Conservation (phyloP, 2,113 vertebrate species). For the Rhinolophus ferrumequinum region DNA sequence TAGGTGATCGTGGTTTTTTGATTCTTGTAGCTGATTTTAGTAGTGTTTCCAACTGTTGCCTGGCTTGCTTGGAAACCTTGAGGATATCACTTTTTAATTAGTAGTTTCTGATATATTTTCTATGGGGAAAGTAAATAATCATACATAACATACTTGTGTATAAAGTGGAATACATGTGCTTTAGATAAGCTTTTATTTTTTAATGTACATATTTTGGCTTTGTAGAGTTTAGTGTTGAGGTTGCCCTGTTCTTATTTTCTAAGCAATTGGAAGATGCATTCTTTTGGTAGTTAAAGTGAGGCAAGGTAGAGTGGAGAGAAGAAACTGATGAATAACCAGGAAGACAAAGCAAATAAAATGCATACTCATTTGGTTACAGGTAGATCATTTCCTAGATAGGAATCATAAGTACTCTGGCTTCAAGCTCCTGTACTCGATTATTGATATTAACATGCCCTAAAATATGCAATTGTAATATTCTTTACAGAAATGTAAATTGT, state of each 20-base stretch:
- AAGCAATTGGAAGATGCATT: background rate
- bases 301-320: background rate
- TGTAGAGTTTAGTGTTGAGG: background rate
- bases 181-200: background rate
- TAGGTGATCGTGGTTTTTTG: slow-evolving; percentile 9
- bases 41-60: background rate
- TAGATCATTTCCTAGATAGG: background rate
- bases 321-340: background rate
- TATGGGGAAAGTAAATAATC: background rate
- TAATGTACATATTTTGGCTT: background rate
- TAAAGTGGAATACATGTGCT: background rate
- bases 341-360: slow-evolving; percentile 26
- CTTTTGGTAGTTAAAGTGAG: slow-evolving; percentile 1
- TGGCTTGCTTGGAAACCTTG: slow-evolving; percentile 20
- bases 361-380: background rate
- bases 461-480: background rate
- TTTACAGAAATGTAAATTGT: background rate
- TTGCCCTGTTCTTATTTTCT: background rate
- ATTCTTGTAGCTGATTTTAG: slow-evolving; percentile 34
- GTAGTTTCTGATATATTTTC: background rate
- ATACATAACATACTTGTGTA: background rate
- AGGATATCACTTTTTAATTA: background rate
- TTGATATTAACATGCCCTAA: background rate
- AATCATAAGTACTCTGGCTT: slow-evolving; percentile 25
- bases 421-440: background rate